phyloP scores from a whole-genome alignment of 1,140 invertebrate species.

The Heliconius hewitsoni region DNA sequence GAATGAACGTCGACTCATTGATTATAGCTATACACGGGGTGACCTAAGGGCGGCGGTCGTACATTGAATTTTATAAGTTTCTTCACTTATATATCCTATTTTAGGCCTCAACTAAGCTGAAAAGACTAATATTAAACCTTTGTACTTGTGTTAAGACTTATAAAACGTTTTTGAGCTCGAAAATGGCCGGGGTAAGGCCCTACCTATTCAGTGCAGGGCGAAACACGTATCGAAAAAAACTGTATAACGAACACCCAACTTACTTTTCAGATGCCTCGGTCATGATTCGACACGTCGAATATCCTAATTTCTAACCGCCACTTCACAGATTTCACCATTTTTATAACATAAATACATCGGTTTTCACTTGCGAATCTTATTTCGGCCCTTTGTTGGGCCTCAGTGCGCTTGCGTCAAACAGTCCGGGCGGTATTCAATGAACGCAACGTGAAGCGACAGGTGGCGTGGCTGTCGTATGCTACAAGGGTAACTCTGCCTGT shows the following conservation, averaged over 20 bases:
- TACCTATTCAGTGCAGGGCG: constrained; percentile 70
- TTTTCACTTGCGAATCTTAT: constrained; percentile 76
- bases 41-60: constrained; percentile 73
- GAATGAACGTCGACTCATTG: constrained; percentile 78
- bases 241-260: constrained; percentile 72
- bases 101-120: constrained; percentile 23
- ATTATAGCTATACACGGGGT: constrained; percentile 70
- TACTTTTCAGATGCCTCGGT: constrained; percentile 89
- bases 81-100: constrained; percentile 37
- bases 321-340: constrained; percentile 86
- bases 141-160: constrained; percentile 50
- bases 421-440: constrained; percentile 77
- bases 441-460: constrained; percentile 69
- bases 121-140: constrained; percentile 21
- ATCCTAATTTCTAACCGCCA: constrained; percentile 86
- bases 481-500: constrained; percentile 39
- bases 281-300: constrained; percentile 87
- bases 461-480: constrained; percentile 67
- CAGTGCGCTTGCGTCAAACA: constrained; percentile 77
- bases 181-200: constrained; percentile 78
- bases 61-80: constrained; percentile 46
- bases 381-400: constrained; percentile 80
- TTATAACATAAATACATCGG: constrained; percentile 86
- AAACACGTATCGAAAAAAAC: constrained; percentile 57
- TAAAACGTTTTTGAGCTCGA: constrained; percentile 57